Evolutionary conservation across 23 tunicate species (phyloP).

Genomic region (Aplidium turbinatum): DNA sequence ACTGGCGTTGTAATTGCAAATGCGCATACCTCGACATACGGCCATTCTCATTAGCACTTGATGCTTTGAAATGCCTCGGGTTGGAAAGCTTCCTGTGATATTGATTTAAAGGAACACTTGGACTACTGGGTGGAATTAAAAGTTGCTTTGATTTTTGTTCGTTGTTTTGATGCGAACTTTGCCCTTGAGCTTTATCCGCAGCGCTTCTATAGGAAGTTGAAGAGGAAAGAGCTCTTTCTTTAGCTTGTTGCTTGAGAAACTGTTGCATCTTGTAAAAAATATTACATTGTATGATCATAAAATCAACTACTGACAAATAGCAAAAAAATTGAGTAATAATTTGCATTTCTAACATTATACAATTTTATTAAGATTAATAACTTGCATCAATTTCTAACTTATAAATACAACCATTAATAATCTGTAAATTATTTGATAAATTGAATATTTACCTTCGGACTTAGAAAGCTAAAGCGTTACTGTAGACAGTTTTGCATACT

Average conservation of each 20-base stretch:
- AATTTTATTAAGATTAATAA: no score
- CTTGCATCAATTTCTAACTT: no score
- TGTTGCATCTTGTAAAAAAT: constrained; percentile 45
- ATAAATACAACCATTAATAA: no score
- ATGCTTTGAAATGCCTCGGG: background rate
- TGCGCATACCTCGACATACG: constrained; percentile 41
- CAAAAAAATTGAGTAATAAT: no score
- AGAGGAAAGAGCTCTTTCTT: constrained; percentile 47
- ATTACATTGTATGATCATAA: no score
- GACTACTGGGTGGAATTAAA: background rate
- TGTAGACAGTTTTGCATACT: no score
- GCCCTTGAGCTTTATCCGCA: background rate
- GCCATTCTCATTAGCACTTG: constrained; percentile 1
- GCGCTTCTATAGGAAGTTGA: background rate
- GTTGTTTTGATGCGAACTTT: background rate
- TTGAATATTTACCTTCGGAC: no score
- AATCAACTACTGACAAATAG: no score
- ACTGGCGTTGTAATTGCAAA: constrained; percentile 56
- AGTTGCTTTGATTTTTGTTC: background rate
- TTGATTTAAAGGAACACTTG: background rate
- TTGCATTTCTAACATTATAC: no score
- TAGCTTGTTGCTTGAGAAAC: constrained; percentile 61
- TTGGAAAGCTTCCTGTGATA: background rate
- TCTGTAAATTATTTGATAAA: no score
- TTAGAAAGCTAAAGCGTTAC: no score